phyloP scores from a whole-genome alignment of 2,888 invertebrate genomes.

The Scotopteryx bipunctaria region DNA sequence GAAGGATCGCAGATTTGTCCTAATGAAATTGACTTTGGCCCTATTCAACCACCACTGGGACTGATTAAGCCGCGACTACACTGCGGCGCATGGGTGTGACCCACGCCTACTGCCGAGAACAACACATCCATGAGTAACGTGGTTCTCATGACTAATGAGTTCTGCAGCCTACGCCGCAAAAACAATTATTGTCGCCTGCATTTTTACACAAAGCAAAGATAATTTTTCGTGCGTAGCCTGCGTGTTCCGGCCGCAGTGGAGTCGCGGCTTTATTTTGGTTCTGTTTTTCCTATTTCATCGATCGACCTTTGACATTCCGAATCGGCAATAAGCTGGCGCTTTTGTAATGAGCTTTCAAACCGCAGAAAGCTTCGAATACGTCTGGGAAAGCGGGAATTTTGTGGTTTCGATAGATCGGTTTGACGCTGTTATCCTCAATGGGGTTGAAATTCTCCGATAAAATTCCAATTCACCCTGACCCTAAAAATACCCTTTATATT shows the following conservation, averaged over 20 bases:
- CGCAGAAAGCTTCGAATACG: slow-evolving; percentile 14
- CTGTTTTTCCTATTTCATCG: slow-evolving; percentile 17
- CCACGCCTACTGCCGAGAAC: too few relatives aligned
- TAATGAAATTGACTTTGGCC: slow-evolving; percentile 22
- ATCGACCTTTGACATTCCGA: slow-evolving; percentile 15
- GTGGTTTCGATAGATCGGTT: neutral
- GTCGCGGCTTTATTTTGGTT: neutral
- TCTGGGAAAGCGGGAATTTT: slow-evolving; percentile 14
- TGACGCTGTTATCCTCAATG: slow-evolving; percentile 16
- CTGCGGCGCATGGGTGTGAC: too few relatives aligned
- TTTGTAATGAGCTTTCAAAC: slow-evolving; percentile 18
- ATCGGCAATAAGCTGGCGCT: slow-evolving; percentile 5
- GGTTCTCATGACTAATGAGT: too few relatives aligned
- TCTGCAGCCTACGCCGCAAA: too few relatives aligned
- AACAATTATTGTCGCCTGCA: too few relatives aligned
- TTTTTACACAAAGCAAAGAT: too few relatives aligned
- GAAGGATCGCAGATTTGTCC: slow-evolving; percentile 20
- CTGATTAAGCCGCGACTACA: too few relatives aligned
- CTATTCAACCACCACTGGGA: neutral
- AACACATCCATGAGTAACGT: too few relatives aligned
- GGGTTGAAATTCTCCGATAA: slow-evolving; percentile 8
- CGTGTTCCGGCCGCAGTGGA: too few relatives aligned
- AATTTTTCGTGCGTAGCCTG: too few relatives aligned
- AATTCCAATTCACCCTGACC: neutral
- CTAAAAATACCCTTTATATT: neutral